Evolutionary conservation across 1,140 invertebrate genomes (phyloP).

Genomic region (Varroa destructor): DNA sequence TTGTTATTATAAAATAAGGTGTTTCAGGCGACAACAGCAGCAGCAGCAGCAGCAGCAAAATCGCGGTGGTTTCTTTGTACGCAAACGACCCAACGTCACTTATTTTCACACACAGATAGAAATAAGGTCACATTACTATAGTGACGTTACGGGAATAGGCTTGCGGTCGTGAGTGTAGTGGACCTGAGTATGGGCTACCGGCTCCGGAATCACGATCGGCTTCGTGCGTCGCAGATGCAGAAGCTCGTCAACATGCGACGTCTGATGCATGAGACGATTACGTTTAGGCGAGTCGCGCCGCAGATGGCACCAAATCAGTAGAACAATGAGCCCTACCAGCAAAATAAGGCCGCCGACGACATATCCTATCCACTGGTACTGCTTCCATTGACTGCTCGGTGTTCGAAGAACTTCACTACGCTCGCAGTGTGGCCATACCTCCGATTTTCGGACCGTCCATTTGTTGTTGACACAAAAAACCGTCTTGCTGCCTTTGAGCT

Average conservation of each 20-base stretch:
- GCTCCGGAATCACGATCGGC: constrained; percentile 19
- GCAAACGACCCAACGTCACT: too few species aligned
- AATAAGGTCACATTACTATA: background rate
- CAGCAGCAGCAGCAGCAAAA: too few species aligned
- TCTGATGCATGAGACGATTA: constrained; percentile 24
- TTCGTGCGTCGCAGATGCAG: constrained; percentile 26
- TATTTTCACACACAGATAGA: too few species aligned
- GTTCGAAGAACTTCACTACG: constrained; percentile 6
- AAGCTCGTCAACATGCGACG: constrained; percentile 26
- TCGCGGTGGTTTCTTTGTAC: too few species aligned
- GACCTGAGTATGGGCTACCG: constrained; percentile 17
- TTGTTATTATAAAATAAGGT: too few species aligned
- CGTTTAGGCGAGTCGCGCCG: constrained; percentile 12
- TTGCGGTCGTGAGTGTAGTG: constrained; percentile 27
- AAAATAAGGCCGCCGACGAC: background rate
- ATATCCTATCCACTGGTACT: background rate
- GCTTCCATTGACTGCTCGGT: background rate
- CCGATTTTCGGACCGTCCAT: background rate
- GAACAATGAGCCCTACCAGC: background rate
- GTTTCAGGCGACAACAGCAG: too few species aligned
- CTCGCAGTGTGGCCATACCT: background rate
- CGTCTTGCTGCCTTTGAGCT: constrained; percentile 4
- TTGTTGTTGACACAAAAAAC: background rate
- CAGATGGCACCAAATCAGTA: background rate
- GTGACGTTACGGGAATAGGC: constrained; percentile 20